Percentiles rank a stretch among this genome's conserved stretches.
phyloP scores from a whole-genome alignment of 2,113 vertebrate species.

The Athene noctua region DNA sequence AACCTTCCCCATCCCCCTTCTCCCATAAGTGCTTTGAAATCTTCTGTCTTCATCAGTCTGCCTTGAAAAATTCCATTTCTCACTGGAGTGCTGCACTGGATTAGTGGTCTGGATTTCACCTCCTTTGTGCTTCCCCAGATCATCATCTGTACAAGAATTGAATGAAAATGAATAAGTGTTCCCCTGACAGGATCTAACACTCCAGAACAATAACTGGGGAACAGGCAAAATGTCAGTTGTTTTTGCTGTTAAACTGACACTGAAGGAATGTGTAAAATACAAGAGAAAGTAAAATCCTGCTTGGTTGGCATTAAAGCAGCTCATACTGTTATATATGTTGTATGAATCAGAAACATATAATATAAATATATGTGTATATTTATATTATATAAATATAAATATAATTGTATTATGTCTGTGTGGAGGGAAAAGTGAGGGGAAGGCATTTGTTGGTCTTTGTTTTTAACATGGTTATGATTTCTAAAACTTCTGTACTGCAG shows the following conservation, averaged over 20 bases:
- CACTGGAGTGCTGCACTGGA: background rate
- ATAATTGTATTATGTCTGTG: background rate
- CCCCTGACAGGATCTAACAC: background rate
- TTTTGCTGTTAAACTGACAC: background rate
- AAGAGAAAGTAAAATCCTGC: background rate
- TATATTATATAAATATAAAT: too few relatives aligned
- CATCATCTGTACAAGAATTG: background rate
- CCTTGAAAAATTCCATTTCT: background rate
- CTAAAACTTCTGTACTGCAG: background rate
- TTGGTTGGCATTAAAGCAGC: background rate
- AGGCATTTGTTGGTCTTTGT: background rate
- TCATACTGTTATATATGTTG: background rate
- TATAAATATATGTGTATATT: too few relatives aligned
- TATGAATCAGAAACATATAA: background rate
- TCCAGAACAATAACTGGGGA: background rate
- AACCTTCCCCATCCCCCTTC: background rate
- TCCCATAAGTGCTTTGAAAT: background rate
- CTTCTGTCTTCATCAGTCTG: background rate
- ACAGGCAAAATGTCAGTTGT: background rate
- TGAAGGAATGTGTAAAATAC: background rate
- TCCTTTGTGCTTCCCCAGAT: background rate
- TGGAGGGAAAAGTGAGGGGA: background rate
- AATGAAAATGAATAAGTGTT: background rate
- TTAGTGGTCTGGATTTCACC: background rate
- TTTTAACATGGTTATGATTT: background rate